Evolutionary conservation across 2,113 vertebrate genomes (phyloP), one percentile per base, ranked within the genome.

Genomic region (Hiodon tergisus): DNA sequence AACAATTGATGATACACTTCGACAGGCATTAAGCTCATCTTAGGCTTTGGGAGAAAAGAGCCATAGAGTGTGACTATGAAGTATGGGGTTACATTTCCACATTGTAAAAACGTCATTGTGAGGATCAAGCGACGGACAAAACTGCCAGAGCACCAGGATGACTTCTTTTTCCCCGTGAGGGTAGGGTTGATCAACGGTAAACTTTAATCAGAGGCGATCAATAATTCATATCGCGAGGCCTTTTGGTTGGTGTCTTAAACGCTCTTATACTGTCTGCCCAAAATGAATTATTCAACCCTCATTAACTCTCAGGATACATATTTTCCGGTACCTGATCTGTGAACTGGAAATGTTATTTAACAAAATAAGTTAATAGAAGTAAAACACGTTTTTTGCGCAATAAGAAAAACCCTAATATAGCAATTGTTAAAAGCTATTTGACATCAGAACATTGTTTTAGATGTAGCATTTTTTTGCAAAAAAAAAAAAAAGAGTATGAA

Each of bases 151-250:
- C 5, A 11, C 54, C 6, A 47, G 57, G 70, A 13, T 57, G 16
- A 31, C 70, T 46, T 31, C 57, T 48, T 60, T 59, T 71, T 9
- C 9, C 46, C 55, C 10, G 13, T 48, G 54, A 60, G 70, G 11
- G 16, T 9, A 71, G 70, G 70, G 70, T 58, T 71, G 60, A 71
- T n/a, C 55, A 71, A 60, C 31, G 53, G 70, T 16, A 71, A 60
- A 71, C 55, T 71, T 71, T 71, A 71, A 71, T 71, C 70, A 71
- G 70, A 71, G 16, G 60, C 48, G 60, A 71, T 71, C 60, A 59
- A 71, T 71, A 71, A 71, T 71, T 59, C 70, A 60, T 71, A 31
- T 47, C 13, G 55, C 11, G 5, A 71, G 31, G 10, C 57, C 55
- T 48, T 31, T 31, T 31, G 31, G 31, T 31, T 52, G 2, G 70